Percentiles rank a stretch among this genome's conserved stretches.
These are phyloP conservation scores for Fulica atra DNA, from an alignment of 2,113 vertebrate species.

Conservation along the genomic window DNA sequence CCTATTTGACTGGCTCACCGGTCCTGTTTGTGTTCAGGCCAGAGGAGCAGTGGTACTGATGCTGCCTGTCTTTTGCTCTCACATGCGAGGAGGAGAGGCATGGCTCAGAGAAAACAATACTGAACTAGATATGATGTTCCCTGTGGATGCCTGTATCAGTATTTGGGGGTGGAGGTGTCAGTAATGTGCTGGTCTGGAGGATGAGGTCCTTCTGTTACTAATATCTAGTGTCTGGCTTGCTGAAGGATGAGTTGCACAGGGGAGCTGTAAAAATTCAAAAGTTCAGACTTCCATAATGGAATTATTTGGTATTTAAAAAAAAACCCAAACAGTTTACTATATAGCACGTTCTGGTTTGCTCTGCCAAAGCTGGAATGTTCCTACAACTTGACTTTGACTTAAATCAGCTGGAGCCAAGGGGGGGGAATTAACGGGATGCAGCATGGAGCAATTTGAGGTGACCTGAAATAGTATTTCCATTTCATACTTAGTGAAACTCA, in stretches of 20 bases:
- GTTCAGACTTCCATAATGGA: neutral
- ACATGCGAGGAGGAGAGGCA: neutral
- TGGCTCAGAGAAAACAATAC: neutral
- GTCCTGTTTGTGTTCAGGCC: neutral
- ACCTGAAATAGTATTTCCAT: neutral
- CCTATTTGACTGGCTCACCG: neutral
- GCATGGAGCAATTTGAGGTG: neutral
- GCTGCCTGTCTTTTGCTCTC: neutral
- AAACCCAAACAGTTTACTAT: neutral
- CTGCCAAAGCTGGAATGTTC: neutral
- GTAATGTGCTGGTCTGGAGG: neutral
- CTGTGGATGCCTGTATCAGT: neutral
- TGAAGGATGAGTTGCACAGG: neutral
- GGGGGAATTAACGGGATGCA: neutral
- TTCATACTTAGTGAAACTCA: neutral
- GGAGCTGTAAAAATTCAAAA: neutral
- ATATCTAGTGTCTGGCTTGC: neutral
- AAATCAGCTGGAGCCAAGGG: neutral
- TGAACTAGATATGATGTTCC: neutral
- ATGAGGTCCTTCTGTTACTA: neutral
- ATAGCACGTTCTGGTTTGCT: neutral
- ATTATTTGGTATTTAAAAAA: neutral
- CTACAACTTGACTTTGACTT: neutral
- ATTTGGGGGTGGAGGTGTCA: neutral
- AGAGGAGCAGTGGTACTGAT: neutral